phyloP scores from a whole-genome alignment of 2,113 vertebrate species.

The Melospiza melodia region DNA sequence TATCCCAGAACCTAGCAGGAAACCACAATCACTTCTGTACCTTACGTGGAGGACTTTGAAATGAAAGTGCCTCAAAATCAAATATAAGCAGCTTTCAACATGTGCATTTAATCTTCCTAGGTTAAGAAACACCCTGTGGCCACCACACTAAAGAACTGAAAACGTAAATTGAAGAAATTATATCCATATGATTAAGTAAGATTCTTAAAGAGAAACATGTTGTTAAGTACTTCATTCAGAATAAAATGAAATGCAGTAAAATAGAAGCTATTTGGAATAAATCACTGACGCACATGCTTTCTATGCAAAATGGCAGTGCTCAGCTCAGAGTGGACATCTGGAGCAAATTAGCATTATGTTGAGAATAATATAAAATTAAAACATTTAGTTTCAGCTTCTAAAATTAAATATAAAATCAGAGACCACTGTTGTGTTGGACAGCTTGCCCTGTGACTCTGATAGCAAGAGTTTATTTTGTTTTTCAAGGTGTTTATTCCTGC shows the following conservation, averaged over 20 bases:
- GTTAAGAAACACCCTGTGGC: conserved; percentile 84
- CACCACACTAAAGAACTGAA: conserved; percentile 83
- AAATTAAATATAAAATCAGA: conserved; percentile 72
- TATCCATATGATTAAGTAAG: conserved; percentile 87
- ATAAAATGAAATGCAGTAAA: conserved; percentile 82
- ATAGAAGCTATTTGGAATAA: conserved; percentile 82
- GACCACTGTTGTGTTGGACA: conserved; percentile 54
- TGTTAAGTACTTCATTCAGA: conserved; percentile 82
- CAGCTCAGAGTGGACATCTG: conserved; percentile 45
- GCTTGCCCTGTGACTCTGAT: conserved; percentile 44
- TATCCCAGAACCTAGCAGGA: conserved; percentile 68
- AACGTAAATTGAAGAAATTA: conserved; percentile 85
- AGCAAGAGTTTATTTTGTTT: conserved; percentile 37
- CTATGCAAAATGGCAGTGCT: conserved; percentile 71
- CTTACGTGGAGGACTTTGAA: conserved; percentile 69
- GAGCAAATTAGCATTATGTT: conserved; percentile 78
- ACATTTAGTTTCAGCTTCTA: conserved; percentile 75
- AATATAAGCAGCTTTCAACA: conserved; percentile 77
- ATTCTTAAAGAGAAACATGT: conserved; percentile 83
- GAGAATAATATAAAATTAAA: conserved; percentile 79
- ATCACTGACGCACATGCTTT: conserved; percentile 88
- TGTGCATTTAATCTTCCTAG: conserved; percentile 83
- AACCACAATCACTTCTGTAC: conserved; percentile 83
- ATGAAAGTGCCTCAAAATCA: conserved; percentile 71
- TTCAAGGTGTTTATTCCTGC: neutral